Evolutionary conservation across 2,888 invertebrate genomes (phyloP).

Genomic region (Tryphoninae sp.): DNA sequence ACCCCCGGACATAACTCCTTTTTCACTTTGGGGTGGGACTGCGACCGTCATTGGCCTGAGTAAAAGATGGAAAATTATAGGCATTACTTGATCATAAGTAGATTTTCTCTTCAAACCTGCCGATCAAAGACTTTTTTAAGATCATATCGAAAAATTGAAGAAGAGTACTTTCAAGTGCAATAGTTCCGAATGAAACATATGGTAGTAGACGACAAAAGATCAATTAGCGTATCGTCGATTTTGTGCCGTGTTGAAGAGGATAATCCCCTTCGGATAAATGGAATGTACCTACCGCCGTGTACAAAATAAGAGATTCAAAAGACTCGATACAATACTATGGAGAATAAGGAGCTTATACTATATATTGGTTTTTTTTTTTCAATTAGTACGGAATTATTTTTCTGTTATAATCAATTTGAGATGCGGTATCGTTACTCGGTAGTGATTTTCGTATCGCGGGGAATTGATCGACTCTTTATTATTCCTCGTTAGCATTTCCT

Average conservation of each 20-base stretch:
- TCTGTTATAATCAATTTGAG: constrained; percentile 50
- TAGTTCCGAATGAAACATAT: not conserved
- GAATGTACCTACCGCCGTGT: constrained; percentile 72
- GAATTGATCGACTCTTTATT: constrained; percentile 36
- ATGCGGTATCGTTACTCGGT: constrained; percentile 60
- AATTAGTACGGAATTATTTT: constrained; percentile 55
- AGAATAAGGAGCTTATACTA: constrained; percentile 72
- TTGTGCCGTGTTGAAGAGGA: constrained; percentile 41
- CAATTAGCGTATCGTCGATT: constrained; percentile 38
- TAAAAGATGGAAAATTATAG: too few species aligned
- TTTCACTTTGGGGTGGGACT: not conserved
- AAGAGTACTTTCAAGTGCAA: not conserved
- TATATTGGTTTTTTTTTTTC: constrained; percentile 65
- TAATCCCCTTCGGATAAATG: constrained; percentile 54
- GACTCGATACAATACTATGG: constrained; percentile 72
- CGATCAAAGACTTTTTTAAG: too few species aligned
- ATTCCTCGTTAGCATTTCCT: constrained; percentile 38
- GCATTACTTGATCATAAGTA: too few species aligned
- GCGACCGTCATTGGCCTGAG: too few species aligned
- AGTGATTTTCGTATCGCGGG: constrained; percentile 31
- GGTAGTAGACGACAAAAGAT: not conserved
- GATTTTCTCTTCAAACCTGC: too few species aligned
- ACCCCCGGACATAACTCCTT: not conserved
- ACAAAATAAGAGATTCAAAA: constrained; percentile 73
- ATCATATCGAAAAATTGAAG: too few species aligned